Evolutionary conservation across 2,888 invertebrate genomes (phyloP).

Genomic region (Dynastes grantii): DNA sequence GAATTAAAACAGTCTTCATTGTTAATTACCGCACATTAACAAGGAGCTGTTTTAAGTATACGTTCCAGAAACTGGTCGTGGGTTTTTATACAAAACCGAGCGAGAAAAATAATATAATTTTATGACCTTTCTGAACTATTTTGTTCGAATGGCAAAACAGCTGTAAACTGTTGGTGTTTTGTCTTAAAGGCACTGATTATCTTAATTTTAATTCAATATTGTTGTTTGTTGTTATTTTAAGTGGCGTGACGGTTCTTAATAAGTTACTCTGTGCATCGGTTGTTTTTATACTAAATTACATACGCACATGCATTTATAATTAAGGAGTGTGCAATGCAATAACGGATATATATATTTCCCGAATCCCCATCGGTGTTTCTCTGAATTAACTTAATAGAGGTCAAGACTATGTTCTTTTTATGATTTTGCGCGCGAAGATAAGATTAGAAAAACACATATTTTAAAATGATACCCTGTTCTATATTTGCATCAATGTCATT

Average conservation of each 20-base stretch:
- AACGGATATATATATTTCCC: neutral
- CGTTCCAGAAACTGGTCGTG: neutral
- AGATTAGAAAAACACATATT: too few species aligned
- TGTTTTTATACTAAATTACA: neutral
- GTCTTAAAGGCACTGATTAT: constrained; percentile 36
- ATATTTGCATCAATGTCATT: too few species aligned
- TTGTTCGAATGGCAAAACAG: constrained; percentile 25
- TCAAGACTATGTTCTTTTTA: too few species aligned
- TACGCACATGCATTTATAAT: constrained; percentile 6
- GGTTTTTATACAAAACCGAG: constrained; percentile 30
- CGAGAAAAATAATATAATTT: constrained; percentile 18
- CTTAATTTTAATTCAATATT: neutral
- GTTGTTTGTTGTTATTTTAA: constrained; percentile 25
- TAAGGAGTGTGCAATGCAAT: neutral
- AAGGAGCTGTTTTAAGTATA: constrained; percentile 5
- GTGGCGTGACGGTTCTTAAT: constrained; percentile 11
- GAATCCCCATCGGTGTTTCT: constrained; percentile 6
- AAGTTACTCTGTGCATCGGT: neutral
- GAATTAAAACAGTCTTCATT: constrained; percentile 24
- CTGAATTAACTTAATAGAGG: neutral
- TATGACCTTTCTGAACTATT: constrained; percentile 40
- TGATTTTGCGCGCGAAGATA: too few species aligned
- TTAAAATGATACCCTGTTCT: too few species aligned
- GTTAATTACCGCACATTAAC: constrained; percentile 10
- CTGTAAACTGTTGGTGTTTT: constrained; percentile 23